phyloP scores from a whole-genome alignment of 1,140 invertebrate genomes.

The Aporrectodea caliginosa region DNA sequence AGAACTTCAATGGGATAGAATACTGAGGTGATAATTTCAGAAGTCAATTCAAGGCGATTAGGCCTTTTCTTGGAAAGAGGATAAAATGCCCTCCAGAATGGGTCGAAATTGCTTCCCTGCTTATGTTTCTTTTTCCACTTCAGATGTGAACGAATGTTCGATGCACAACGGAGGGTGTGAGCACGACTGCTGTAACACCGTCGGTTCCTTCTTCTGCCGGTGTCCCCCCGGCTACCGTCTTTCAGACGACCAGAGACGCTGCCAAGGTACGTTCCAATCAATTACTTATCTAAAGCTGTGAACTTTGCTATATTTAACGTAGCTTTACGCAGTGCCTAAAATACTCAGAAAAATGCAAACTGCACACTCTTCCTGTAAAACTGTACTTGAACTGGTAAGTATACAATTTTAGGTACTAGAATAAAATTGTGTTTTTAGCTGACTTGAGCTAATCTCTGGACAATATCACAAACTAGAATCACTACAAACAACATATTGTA shows the following conservation, averaged over 20 bases:
- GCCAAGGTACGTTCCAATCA: conserved; percentile 2
- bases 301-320: neutral
- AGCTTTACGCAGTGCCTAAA: neutral
- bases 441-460: no score
- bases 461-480: no score
- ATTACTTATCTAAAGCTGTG: neutral
- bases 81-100: no score
- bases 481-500: no score
- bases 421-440: no score
- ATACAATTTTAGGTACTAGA: neutral
- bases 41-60: no score
- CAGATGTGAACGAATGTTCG: conserved; percentile 38
- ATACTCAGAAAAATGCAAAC: neutral
- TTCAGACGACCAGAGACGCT: conserved; percentile 1
- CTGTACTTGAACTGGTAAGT: neutral
- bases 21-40: no score
- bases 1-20: no score
- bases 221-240: conserved; percentile 7
- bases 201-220: conserved; percentile 18
- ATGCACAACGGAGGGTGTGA: neutral
- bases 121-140: neutral
- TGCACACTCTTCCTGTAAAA: neutral
- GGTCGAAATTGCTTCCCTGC: neutral
- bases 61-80: neutral
- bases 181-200: conserved; percentile 12